phyloP scores from a whole-genome alignment of 2,888 invertebrate species.

The Rhaphigaster nebulosa region DNA sequence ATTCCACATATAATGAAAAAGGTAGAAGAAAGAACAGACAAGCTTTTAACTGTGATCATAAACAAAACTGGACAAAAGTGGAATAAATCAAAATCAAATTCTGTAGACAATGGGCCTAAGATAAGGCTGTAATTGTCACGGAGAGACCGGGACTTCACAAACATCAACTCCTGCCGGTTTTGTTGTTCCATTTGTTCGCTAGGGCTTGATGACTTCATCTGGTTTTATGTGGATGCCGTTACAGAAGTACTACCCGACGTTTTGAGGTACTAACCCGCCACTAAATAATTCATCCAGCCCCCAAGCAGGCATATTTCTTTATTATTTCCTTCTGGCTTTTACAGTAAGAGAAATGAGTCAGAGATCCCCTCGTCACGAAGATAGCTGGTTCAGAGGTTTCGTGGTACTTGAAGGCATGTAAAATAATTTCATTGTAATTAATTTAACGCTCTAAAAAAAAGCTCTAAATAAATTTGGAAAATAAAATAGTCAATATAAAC shows the following conservation, averaged over 20 bases:
- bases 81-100: conserved; percentile 41
- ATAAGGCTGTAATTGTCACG: conserved; percentile 1
- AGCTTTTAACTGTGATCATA: not conserved
- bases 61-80: not conserved
- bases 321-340: not conserved
- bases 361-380: not conserved
- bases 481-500: no score
- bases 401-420: not conserved
- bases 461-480: not conserved
- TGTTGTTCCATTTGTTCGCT: conserved; percentile 27
- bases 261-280: not conserved
- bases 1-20: not conserved
- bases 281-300: conserved; percentile 10
- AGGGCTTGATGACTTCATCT: conserved; percentile 14
- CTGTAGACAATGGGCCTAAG: not conserved
- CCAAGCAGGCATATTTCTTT: not conserved
- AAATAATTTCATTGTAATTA: not conserved
- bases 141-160: not conserved
- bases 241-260: not conserved
- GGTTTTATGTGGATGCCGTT: not conserved
- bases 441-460: not conserved
- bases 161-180: not conserved
- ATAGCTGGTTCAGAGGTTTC: not conserved
- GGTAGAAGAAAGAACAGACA: not conserved
- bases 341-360: not conserved